Conservation (phyloP, 2,113 vertebrate genomes). For the Tonatia bakeri region DNA sequence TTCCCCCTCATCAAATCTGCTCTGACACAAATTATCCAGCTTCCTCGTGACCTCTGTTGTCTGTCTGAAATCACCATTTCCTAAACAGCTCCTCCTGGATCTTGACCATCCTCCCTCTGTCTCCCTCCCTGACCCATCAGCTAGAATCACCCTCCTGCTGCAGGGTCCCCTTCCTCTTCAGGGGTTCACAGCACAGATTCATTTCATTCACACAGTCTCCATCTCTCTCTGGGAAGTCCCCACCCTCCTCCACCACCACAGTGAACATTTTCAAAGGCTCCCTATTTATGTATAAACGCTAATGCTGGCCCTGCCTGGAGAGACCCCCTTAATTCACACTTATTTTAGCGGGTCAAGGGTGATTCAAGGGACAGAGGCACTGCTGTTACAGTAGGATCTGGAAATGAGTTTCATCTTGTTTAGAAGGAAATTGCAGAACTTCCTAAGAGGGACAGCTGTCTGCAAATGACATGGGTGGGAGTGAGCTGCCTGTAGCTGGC, state of each 20-base stretch:
- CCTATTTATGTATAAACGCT: neutral
- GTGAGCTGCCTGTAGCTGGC: neutral
- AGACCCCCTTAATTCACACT: neutral
- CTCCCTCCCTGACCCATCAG: neutral
- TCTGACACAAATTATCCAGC: neutral
- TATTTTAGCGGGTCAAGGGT: neutral
- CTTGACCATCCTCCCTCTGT: neutral
- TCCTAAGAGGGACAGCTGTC: neutral
- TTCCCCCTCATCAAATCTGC: neutral
- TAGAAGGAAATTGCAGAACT: neutral
- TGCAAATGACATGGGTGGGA: neutral
- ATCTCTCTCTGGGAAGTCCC: conserved; percentile 3
- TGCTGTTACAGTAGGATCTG: neutral
- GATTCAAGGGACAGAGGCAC: neutral
- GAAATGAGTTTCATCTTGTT: neutral
- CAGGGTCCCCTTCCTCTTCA: accelerated
- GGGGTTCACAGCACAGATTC: neutral
- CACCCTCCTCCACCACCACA: neutral
- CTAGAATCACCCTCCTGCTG: neutral
- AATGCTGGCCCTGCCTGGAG: neutral
- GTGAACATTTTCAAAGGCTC: conserved; percentile 15
- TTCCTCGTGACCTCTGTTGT: neutral
- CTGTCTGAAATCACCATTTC: neutral
- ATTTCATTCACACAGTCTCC: neutral
- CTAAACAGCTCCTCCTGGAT: neutral